Base-by-base conservation (phyloP, 1,140 invertebrate genomes). In the Trachymyrmex cornetzi region DNA sequence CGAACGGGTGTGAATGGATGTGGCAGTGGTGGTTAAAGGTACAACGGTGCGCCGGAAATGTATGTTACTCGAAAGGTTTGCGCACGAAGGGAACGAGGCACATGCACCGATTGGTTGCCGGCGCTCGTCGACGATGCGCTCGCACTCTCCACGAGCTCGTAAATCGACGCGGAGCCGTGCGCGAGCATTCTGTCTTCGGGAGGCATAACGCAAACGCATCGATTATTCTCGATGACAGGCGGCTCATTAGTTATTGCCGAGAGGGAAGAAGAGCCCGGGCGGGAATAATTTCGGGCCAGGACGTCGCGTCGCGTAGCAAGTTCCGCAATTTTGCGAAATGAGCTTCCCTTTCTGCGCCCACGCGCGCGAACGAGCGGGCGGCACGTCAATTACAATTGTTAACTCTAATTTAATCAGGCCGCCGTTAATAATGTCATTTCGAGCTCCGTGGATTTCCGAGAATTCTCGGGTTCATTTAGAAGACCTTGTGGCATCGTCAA, bases 201-300 rank as follows among this genome's bases (percentile, higher is more conserved):
- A 77, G 48, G 71, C 86, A 72, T 27, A 77, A 89, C 50, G 88
- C 57, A 72, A 72, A 57, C 24, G 64, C 63, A 84, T 88, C 87
- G 87, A 87, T 87, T 69, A 77, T 71, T 66, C 85, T 63, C 77
- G 77, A 81, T 48, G 53, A 74, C 80, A 75, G 80, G 69, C 71
- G 80, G 59, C 80, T 87, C 69, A 85, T 87, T 87, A 87, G 80
- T 85, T 85, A 85, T 84, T 63, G 67, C 79, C 61, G 59, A 55
- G 59, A 66, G 59, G 50, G 74, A 85, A 55, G 71, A 64, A 77
- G 34, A 64, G 44, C 14, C 16, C 30, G 48, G 74, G 34, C 19
- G 34, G 27, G 66, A 81, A 82, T 80, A 81, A 61, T 86, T 81
- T 67, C 77, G 38, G 24, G n/a, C 55, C 14, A 53, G 27, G 27